Conservation (phyloP, 2,888 invertebrate species). For the Sabatieria punctata region DNA sequence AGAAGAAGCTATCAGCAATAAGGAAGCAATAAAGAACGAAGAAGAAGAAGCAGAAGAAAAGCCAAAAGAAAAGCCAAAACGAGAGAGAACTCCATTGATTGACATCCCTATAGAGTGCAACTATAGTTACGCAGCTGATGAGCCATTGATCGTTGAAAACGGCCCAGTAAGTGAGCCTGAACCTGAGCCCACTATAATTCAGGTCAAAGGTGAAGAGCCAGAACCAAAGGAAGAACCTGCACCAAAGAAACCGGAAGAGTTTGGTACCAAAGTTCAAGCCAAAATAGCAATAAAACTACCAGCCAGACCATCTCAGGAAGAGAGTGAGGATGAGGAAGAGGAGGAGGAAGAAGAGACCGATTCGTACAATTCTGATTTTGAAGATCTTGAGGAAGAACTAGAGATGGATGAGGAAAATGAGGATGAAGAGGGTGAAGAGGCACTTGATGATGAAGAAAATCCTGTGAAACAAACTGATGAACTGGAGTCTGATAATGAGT, state of each 20-base stretch:
- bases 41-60: neutral
- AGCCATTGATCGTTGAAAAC: too few species aligned
- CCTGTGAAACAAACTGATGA: neutral
- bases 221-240: too few species aligned
- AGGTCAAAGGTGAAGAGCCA: too few species aligned
- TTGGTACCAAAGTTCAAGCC: too few species aligned
- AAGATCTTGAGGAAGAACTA: conserved; percentile 12
- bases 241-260: too few species aligned
- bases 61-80: neutral
- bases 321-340: conserved; percentile 1
- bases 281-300: too few species aligned
- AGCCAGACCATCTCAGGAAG: neutral
- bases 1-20: neutral
- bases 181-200: too few species aligned
- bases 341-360: conserved; percentile 8
- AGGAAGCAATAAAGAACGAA: neutral
- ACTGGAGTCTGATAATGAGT: neutral
- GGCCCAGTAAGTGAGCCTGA: too few species aligned
- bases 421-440: conserved; percentile 16
- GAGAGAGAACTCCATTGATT: neutral
- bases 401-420: conserved; percentile 18
- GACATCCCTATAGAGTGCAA: too few species aligned
- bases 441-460: neutral
- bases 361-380: conserved; percentile 7
- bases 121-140: too few species aligned